These are phyloP conservation scores for Melanostoma scalare DNA, from an alignment of 2,888 invertebrate species.

Conservation along the genomic window DNA sequence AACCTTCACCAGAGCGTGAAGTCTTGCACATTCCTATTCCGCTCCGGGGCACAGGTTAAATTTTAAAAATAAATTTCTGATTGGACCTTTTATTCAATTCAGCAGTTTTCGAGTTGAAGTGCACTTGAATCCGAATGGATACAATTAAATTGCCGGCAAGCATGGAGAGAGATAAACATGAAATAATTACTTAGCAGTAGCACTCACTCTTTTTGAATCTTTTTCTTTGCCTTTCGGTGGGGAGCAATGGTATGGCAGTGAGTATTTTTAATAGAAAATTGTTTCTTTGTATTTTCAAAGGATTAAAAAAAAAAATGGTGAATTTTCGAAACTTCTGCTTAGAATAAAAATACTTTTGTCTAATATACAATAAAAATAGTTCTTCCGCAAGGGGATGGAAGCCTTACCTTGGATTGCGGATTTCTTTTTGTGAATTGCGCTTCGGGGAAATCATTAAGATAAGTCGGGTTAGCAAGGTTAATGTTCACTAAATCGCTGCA, in stretches of 20 bases:
- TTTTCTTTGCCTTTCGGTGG: too few species aligned
- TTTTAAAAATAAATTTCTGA: constrained; percentile 50
- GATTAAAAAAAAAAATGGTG: neutral
- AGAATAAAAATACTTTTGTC: constrained; percentile 24
- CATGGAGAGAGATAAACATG: constrained; percentile 43
- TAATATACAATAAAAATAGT: constrained; percentile 41
- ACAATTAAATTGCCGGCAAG: constrained; percentile 42
- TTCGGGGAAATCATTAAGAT: constrained; percentile 20
- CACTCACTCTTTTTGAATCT: constrained; percentile 40
- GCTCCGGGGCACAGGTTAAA: constrained; percentile 22
- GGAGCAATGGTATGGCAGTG: constrained; percentile 27
- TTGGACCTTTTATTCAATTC: constrained; percentile 47
- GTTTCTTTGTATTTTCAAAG: neutral
- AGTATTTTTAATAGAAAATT: constrained; percentile 53
- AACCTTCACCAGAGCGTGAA: constrained; percentile 25
- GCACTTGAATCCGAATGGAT: constrained; percentile 29
- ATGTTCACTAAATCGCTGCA: too few species aligned
- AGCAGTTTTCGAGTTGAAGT: constrained; percentile 38
- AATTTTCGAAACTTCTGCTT: neutral
- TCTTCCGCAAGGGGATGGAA: neutral
- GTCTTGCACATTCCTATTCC: constrained; percentile 1
- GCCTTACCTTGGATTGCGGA: neutral
- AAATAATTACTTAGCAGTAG: constrained; percentile 53
- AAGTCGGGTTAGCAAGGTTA: constrained; percentile 20
- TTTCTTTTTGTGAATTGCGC: constrained; percentile 23